These are phyloP conservation scores for Odontocolon sp. DNA, from an alignment of 2,888 invertebrate species.

Conservation along the genomic window DNA sequence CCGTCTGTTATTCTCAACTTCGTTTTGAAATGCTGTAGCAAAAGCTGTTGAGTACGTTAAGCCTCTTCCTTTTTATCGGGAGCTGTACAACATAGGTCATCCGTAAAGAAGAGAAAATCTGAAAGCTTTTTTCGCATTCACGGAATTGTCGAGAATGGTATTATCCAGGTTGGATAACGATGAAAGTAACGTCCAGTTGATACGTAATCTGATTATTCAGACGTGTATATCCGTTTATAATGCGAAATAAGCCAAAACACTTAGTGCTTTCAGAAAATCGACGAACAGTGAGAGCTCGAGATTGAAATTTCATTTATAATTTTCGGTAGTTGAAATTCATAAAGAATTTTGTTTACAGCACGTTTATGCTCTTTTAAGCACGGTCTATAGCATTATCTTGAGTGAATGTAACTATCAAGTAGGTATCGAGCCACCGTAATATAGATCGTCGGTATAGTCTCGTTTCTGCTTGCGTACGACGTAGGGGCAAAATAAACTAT, in stretches of 20 bases:
- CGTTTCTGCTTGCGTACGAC: neutral
- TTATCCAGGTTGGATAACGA: neutral
- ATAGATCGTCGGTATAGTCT: slow-evolving; percentile 7
- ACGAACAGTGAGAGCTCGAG: neutral
- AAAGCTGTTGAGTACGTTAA: neutral
- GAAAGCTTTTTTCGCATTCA: slow-evolving; percentile 12
- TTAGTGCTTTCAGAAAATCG: neutral
- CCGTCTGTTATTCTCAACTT: neutral
- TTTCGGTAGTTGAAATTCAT: neutral
- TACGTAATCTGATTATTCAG: slow-evolving; percentile 26
- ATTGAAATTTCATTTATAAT: slow-evolving; percentile 3
- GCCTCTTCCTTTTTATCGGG: neutral
- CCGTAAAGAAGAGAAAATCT: slow-evolving; percentile 6
- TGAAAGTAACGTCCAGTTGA: slow-evolving; percentile 2
- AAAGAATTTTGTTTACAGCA: neutral
- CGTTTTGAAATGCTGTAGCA: slow-evolving; percentile 3
- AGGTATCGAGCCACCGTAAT: neutral
- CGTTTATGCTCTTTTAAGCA: too few species aligned
- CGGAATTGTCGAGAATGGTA: neutral
- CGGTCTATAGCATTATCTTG: too few species aligned
- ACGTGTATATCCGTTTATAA: slow-evolving; percentile 10
- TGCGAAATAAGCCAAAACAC: slow-evolving; percentile 18
- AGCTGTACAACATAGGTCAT: neutral
- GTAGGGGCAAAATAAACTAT: slow-evolving; percentile 31
- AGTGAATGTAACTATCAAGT: too few species aligned